phyloP scores from a whole-genome alignment of 2,113 vertebrate species.

The Clarias gariepinus region DNA sequence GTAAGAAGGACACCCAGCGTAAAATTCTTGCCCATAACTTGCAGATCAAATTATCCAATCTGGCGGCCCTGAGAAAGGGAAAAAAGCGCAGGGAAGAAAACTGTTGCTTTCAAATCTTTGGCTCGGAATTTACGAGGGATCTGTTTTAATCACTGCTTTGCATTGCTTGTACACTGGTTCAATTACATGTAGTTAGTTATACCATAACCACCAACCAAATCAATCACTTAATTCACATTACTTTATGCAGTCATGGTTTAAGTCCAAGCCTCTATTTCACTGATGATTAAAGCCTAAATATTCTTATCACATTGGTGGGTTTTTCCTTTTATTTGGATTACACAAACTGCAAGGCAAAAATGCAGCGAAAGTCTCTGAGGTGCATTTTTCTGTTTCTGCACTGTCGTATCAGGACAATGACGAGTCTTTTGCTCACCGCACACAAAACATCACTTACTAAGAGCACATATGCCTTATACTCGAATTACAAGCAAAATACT shows the following conservation, averaged over 20 bases:
- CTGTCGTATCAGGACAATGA: background rate
- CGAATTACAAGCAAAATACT: background rate
- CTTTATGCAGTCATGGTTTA: slow-evolving; percentile 2
- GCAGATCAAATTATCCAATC: no score
- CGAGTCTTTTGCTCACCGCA: background rate
- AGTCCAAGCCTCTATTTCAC: background rate
- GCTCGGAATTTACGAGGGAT: background rate
- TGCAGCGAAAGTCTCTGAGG: background rate
- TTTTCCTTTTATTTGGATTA: no score
- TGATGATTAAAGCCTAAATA: background rate
- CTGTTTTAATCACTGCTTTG: slow-evolving; percentile 18
- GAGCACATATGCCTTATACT: background rate
- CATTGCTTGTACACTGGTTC: background rate
- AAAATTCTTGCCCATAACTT: no score
- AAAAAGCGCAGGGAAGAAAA: no score
- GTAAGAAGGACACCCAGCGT: no score
- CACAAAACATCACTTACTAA: background rate
- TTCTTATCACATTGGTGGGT: background rate
- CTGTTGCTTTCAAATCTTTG: background rate
- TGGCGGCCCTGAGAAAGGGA: no score
- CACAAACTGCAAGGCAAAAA: background rate
- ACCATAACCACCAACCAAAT: background rate
- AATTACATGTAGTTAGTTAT: background rate
- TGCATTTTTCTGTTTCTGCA: background rate
- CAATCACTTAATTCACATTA: background rate